A percentile compares a stretch with the other conserved stretches of the same genome.
These are phyloP conservation scores for Trypoxylus dichotomus DNA, from an alignment of 1,140 invertebrate species.

Conservation along the genomic window DNA sequence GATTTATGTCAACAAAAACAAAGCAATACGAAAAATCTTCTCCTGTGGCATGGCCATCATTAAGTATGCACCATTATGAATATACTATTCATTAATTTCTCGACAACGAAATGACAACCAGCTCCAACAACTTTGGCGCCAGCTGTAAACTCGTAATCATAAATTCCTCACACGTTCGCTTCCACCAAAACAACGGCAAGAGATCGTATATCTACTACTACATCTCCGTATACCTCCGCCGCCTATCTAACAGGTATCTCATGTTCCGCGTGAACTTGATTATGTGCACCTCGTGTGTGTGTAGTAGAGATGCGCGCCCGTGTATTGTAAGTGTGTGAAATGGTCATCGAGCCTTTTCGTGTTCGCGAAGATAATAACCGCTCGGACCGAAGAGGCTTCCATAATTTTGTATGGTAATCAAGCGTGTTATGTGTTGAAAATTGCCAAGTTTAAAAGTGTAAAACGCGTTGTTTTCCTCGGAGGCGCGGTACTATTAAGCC, in stretches of 20 bases:
- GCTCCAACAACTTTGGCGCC: neutral
- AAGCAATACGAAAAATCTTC: too few relatives aligned
- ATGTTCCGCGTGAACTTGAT: neutral
- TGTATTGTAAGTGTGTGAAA: neutral
- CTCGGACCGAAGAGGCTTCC: neutral
- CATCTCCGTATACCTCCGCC: neutral
- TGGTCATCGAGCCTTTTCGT: neutral
- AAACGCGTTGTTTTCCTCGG: constrained; percentile 12
- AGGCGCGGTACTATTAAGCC: neutral
- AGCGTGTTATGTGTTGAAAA: constrained; percentile 23
- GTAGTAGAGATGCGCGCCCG: too few relatives aligned
- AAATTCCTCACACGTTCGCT: neutral
- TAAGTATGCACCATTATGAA: too few relatives aligned
- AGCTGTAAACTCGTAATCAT: neutral
- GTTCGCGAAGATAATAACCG: neutral
- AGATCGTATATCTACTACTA: neutral
- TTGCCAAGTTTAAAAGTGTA: constrained; percentile 18
- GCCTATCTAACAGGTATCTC: neutral
- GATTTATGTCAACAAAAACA: too few relatives aligned
- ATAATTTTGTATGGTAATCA: constrained; percentile 23
- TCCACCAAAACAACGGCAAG: neutral
- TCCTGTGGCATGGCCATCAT: too few relatives aligned
- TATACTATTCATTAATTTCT: neutral
- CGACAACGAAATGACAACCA: neutral
- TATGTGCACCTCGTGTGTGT: too few relatives aligned